These are phyloP conservation scores for Prosopocoilus inquinatus DNA, from an alignment of 2,888 invertebrate genomes.

Conservation along the genomic window DNA sequence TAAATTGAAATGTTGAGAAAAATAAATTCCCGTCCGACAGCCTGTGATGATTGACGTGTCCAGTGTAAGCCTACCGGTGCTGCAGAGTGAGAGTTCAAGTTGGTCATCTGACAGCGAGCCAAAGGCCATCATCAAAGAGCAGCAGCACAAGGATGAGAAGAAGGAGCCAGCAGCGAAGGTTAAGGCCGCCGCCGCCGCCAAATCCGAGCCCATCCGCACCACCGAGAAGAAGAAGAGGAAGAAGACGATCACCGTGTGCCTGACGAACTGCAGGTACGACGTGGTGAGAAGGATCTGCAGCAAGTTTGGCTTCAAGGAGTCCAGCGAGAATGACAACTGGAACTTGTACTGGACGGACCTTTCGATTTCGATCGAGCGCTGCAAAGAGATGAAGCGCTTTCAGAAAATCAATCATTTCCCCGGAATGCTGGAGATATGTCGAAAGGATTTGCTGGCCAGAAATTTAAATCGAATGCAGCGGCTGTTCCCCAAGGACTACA, in stretches of 20 bases:
- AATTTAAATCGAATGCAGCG: conserved; percentile 89
- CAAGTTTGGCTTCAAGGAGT: conserved; percentile 73
- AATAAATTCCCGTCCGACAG: conserved; percentile 9
- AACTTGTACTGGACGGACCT: conserved; percentile 90
- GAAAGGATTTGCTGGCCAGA: conserved; percentile 85
- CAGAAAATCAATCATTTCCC: conserved; percentile 94
- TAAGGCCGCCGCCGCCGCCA: conserved; percentile 3
- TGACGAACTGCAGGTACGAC: conserved; percentile 71
- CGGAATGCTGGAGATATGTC: conserved; percentile 52
- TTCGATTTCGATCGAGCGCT: conserved; percentile 80
- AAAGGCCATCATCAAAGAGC: conserved; percentile 16
- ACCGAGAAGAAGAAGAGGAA: conserved; percentile 22
- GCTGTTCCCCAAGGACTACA: conserved; percentile 85
- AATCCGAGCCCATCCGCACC: conserved; percentile 1
- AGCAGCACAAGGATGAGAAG: conserved; percentile 28
- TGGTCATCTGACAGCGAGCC: conserved; percentile 20
- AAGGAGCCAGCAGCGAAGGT: neutral
- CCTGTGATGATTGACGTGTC: conserved; percentile 36
- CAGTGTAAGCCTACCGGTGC: conserved; percentile 29
- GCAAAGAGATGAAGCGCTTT: conserved; percentile 89
- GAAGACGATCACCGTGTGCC: conserved; percentile 58
- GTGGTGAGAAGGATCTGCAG: conserved; percentile 69
- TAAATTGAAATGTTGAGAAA: conserved; percentile 24
- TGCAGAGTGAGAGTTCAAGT: conserved; percentile 20
- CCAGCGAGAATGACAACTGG: conserved; percentile 80